Base-by-base conservation (phyloP, 2,797 vertebrate genomes). In the Rhadinocentrus ornatus region DNA sequence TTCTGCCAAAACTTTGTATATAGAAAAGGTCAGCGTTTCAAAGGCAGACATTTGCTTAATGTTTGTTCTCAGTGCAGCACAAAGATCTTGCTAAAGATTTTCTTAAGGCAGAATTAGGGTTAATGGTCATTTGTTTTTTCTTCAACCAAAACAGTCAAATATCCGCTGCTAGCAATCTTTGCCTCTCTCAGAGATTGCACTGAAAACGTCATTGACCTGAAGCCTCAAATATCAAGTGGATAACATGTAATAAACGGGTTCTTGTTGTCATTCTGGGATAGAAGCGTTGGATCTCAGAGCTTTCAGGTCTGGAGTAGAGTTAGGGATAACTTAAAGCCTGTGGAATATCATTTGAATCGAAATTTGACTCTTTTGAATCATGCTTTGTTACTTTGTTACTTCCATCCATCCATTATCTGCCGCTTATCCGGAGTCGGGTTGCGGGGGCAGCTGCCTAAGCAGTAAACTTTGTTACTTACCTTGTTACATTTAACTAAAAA, bases 21-120 rank as follows among this genome's bases (percentile, higher is more conserved):
- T 71, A 26, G 69, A 11, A 62, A 81, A 80, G 69, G 64, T 78
- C 71, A 78, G 22, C 54, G 37, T 71, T 73, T 74, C 59, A 71
- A 8, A 46, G 41, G 60, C 39, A 73, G 60, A 75, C 73, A 13
- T 66, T 74, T 58, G 18, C 37, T 35, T 32, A 22, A 8, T 60
- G 56, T 55, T 73, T 61, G n/a, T n/a, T n/a, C n/a, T n/a, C n/a
- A n/a, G n/a, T 46, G 57, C 18, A 2, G 11, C n/a, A 34, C 20
- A 66, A 62, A 73, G 27, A 12, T 61, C 8, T 53, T 3, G 2
- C 11, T 52, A 26, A 48, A 35, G 61, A 46, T 35, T 58, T 50
- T 56, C 54, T 44, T 13, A 10, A 53, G 24, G 55, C 10, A 7
- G 20, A 66, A 44, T 34, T 27, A 75, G 44, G 16, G 34, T 53